phyloP scores from a whole-genome alignment of 2,113 vertebrate species.

The Eurystomus gularis region DNA sequence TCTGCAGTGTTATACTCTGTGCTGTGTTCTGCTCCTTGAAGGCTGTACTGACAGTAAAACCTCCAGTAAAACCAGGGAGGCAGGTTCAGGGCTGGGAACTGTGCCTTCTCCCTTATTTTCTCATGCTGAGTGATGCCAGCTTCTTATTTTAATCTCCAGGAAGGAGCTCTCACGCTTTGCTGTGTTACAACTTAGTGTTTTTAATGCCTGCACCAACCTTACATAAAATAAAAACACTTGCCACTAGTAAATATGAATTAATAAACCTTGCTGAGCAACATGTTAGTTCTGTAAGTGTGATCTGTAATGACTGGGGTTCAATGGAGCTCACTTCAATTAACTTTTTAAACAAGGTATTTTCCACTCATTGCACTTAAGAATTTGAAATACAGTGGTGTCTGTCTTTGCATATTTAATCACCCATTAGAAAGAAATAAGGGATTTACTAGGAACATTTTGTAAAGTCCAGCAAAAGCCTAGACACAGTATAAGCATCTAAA shows the following conservation, averaged over 20 bases:
- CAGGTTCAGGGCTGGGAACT: neutral
- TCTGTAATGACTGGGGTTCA: neutral
- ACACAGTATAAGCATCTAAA: neutral
- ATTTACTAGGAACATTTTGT: neutral
- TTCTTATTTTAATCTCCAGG: neutral
- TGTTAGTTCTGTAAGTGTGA: neutral
- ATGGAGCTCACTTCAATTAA: constrained; percentile 19
- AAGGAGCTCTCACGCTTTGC: neutral
- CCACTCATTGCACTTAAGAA: neutral
- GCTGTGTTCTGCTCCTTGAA: neutral
- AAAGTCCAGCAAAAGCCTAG: neutral
- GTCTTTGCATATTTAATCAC: constrained; percentile 38
- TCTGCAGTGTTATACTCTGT: neutral
- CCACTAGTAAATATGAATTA: neutral
- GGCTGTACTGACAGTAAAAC: constrained; percentile 21
- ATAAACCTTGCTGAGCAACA: neutral
- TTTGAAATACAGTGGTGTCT: neutral
- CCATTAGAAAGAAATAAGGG: neutral
- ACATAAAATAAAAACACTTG: constrained; percentile 18
- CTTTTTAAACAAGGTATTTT: constrained; percentile 38
- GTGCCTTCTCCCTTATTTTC: neutral
- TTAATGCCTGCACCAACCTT: neutral
- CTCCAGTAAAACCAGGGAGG: neutral
- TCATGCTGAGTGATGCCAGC: neutral
- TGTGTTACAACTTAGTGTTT: neutral